Percentiles rank a stretch among this genome's conserved stretches.
These are phyloP conservation scores for Rattus rattus DNA, from an alignment of 2,113 vertebrate species.

Conservation along the genomic window DNA sequence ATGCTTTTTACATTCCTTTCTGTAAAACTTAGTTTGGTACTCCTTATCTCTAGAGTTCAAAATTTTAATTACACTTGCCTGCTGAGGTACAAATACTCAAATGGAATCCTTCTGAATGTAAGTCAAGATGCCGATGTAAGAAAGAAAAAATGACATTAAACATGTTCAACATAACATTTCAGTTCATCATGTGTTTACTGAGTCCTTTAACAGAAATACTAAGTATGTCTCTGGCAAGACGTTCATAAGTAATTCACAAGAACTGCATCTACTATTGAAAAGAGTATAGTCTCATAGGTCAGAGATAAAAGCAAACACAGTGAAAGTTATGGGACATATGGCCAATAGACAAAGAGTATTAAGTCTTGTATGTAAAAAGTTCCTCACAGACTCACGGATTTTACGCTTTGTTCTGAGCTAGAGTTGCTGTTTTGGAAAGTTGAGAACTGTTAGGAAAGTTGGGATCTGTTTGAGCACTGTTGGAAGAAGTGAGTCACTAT, in stretches of 20 bases:
- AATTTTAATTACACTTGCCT: slow-evolving; percentile 52
- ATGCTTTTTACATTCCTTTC: slow-evolving; percentile 56
- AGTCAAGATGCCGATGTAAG: background rate
- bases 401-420: background rate
- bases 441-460: background rate
- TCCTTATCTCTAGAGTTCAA: background rate
- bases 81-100: slow-evolving; percentile 48
- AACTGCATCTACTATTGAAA: background rate
- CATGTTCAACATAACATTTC: background rate
- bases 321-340: background rate
- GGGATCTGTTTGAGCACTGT: background rate
- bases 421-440: background rate
- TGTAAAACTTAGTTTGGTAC: slow-evolving; percentile 55
- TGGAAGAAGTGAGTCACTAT: background rate
- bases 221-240: slow-evolving; percentile 20
- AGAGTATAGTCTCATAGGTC: background rate
- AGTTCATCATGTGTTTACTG: slow-evolving; percentile 37
- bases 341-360: background rate
- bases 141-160: background rate
- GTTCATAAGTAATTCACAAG: background rate
- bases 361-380: background rate
- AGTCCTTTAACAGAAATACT: background rate
- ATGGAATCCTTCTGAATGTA: background rate
- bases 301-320: background rate
- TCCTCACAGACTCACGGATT: background rate